Evolutionary conservation across 2,797 vertebrate species (phyloP), one percentile per base, ranked within the genome.

Genomic region (Euphonia xanthogaster): DNA sequence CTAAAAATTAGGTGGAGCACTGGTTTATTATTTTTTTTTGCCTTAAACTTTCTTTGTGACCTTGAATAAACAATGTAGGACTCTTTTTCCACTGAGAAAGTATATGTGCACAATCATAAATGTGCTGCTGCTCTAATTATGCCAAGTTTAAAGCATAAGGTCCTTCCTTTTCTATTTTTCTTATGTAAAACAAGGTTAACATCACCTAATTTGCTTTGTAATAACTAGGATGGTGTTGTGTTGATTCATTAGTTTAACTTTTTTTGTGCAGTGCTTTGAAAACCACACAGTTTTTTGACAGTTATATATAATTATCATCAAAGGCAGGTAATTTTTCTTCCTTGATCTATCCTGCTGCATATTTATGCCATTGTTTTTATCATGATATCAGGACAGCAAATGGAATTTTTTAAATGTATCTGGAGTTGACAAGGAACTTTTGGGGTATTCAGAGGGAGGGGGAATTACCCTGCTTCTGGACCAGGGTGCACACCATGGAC

Each of bases 291-390:
- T 75, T 91, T 95, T 94, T 86, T 96, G 94, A 86, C 86, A 93
- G 75, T 77, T 94, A 83, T 83, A 71, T 91, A 66, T 86, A 90
- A 92, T 96, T 94, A 93, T 86, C 58, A 90, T 92, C 89, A 95
- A 94, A 95, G 63, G 65, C 44, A 94, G 58, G 54, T 93, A 93
- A 93, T 92, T 93, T 91, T 80, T 79, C 58, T 85, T 65, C 51
- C 76, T 95, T 94, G 61, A 93, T 96, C 48, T 76, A 7, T 63
- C 40, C 54, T 68, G 78, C 33, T 88, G 50, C 58, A 66, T 96
- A 91, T 90, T 96, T 95, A 90, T 96, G 58, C 23, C 48, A 75
- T 48, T 89, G 65, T 92, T 91, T 94, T 92, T 70, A 75, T 61
- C 71, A 90, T 66, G 21, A 44, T 66, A 83, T n/a, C 15, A 55